Conservation (phyloP, 2,113 vertebrate species). For the Dipodomys spectabilis region DNA sequence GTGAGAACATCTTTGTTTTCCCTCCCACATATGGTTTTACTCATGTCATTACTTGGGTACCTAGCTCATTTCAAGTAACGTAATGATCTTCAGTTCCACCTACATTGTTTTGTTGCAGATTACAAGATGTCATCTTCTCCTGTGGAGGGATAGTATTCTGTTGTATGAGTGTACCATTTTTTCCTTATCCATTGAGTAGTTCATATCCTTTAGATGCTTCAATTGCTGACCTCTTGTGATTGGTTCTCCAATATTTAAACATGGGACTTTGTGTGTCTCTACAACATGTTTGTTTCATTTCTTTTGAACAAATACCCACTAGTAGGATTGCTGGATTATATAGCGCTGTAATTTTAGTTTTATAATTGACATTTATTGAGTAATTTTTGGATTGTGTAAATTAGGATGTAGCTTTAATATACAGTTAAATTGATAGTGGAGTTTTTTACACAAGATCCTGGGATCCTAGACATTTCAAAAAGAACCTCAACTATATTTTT, state of each 20-base stretch:
- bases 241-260: not conserved
- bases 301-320: not conserved
- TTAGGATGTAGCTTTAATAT: not conserved
- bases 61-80: not conserved
- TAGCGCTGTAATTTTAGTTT: not conserved
- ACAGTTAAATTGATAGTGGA: not conserved
- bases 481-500: not conserved
- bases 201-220: not conserved
- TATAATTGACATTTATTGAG: not conserved
- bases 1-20: not conserved
- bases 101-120: not conserved
- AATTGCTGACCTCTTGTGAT: not conserved
- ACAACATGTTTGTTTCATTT: not conserved
- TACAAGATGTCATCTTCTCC: not conserved
- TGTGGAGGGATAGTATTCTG: not conserved
- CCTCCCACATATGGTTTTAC: not conserved
- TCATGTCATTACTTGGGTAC: too few relatives aligned
- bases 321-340: not conserved
- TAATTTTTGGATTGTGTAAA: not conserved
- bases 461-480: not conserved
- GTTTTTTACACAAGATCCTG: not conserved
- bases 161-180: not conserved
- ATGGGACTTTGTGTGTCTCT: not conserved
- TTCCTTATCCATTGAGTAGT: not conserved
- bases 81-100: not conserved